Percentiles rank a stretch among this genome's conserved stretches.
Evolutionary conservation across 2,888 invertebrate genomes (phyloP).

Genomic region (Lathronympha strigana): DNA sequence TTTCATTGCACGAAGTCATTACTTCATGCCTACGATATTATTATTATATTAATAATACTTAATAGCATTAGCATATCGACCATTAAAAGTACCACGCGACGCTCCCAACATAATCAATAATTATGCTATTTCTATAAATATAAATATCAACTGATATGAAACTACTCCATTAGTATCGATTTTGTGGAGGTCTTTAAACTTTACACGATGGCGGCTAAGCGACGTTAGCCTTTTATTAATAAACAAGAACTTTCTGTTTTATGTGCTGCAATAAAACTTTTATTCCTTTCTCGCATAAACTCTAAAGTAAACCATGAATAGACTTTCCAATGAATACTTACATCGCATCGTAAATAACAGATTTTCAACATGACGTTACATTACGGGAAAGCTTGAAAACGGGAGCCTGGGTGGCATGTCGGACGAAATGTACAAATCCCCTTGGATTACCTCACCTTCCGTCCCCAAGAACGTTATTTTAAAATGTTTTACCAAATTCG

Average conservation of each 20-base stretch:
- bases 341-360: constrained; percentile 11
- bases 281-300: constrained; percentile 4
- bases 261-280: constrained; percentile 22
- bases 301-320: not conserved
- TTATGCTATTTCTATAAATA: constrained; percentile 45
- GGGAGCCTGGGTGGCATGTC: constrained; percentile 15
- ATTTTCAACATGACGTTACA: constrained; percentile 12
- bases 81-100: constrained; percentile 41
- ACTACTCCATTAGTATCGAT: constrained; percentile 45
- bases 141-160: constrained; percentile 33
- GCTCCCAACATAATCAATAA: constrained; percentile 45
- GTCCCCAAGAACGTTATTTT: constrained; percentile 24
- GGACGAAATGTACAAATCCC: constrained; percentile 29
- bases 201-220: constrained; percentile 34
- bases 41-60: not conserved
- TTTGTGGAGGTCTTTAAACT: constrained; percentile 49
- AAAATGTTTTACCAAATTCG: constrained; percentile 22
- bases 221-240: constrained; percentile 22
- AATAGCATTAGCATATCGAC: constrained; percentile 10
- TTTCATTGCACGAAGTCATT: too few relatives aligned
- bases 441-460: constrained; percentile 30
- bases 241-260: constrained; percentile 25
- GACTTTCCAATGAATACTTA: not conserved
- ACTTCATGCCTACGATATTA: not conserved
- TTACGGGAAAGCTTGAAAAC: constrained; percentile 7